A percentile compares a stretch with the other conserved stretches of the same genome.
These are phyloP conservation scores for Donacobius atricapilla DNA, from an alignment of 2,113 vertebrate genomes.

Conservation along the genomic window DNA sequence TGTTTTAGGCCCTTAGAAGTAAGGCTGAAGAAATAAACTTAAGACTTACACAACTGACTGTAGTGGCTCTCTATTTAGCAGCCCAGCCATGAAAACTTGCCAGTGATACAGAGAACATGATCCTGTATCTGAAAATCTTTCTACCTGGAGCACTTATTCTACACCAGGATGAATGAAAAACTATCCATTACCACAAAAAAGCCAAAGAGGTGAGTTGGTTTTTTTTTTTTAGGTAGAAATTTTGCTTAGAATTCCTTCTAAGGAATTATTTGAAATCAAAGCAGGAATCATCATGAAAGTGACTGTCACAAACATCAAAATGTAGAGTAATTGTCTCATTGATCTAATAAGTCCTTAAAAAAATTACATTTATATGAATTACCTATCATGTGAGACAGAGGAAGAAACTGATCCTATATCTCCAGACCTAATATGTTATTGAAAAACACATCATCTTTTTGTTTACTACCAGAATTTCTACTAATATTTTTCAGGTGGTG, in stretches of 20 bases:
- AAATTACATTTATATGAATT: background rate
- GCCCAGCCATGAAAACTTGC: background rate
- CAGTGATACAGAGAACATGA: background rate
- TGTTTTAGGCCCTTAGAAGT: background rate
- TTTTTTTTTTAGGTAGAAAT: background rate
- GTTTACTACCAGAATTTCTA: background rate
- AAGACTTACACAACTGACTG: background rate
- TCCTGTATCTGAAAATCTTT: background rate
- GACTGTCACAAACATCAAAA: background rate
- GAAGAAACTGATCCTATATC: background rate
- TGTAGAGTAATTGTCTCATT: background rate
- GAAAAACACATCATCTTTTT: background rate
- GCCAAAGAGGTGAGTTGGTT: rapidly evolving
- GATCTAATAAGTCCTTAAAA: background rate
- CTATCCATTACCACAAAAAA: background rate
- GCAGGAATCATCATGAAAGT: background rate
- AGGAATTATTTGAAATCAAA: background rate
- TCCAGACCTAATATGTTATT: background rate
- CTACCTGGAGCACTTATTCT: background rate
- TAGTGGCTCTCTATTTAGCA: background rate
- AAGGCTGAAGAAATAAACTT: background rate
- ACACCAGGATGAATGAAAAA: rapidly evolving
- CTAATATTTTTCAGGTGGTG: background rate
- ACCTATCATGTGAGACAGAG: background rate
- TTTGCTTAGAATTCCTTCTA: background rate